Evolutionary conservation across 2,888 invertebrate genomes (phyloP), one percentile per base, ranked within the genome.

Genomic region (Eupeodes latifasciatus): DNA sequence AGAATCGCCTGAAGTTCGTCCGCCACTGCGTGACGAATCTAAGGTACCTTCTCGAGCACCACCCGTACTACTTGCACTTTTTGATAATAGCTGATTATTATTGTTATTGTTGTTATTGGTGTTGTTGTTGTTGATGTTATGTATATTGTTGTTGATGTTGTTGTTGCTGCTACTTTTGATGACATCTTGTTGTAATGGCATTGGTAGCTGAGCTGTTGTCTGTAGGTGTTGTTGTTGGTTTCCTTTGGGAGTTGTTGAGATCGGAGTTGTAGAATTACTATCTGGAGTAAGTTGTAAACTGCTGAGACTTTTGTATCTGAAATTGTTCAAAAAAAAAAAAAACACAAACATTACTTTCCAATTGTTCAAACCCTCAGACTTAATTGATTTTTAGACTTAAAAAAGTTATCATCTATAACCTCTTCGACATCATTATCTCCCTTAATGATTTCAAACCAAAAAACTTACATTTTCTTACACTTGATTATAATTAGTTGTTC

Each of bases 11-110:
- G 97, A 97, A 6, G 97, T 97, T 77, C 97, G 95, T 1, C 97
- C 97, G 51, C 97, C 98, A 40, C 97, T 97, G 94, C 97, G 97
- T 92, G 97, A 97, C 53, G 98, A 98, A 92, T 98, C 97, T 89
- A 98, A 94, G n/a, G 98, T 98, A 0, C 97, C 97, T 92, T 96
- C 96, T 55, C 96, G 94, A 76, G 93, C 78, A 80, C 91, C 91
- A 86, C 92, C 93, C 94, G 95, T 94, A 94, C 91, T 94, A 94
- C 91, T 91, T 85, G 91, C 91, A 91, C 91, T 91, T 90, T 91
- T 91, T 82, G 91, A 89, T 86, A 91, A 89, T 83, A 91, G 90
- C 89, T 91, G 89, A 85, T 84, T 87, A 40, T 71, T 82, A 62
- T 91, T 90, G 75, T 80, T 81, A 75, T 85, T 85, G 76, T 72